Evolutionary conservation across 2,797 vertebrate species (phyloP), one percentile per base, ranked within the genome.

Genomic region (Acanthurus lineatus): DNA sequence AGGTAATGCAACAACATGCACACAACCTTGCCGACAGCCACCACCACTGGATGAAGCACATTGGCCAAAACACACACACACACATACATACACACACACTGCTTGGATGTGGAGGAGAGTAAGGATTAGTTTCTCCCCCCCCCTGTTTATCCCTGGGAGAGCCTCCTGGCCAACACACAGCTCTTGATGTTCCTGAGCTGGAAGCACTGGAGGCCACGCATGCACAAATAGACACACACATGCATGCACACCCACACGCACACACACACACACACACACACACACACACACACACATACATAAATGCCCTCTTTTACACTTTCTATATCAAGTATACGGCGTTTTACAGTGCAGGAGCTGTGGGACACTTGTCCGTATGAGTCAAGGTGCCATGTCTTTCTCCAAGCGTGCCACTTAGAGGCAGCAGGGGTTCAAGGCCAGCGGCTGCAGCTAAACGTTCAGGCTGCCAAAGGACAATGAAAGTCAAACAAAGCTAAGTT

Each of bases 121-220:
- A 52, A 83, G 91, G 89, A 94, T 92, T 92, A 90, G 77, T 82
- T 89, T 91, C 86, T 88, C 77, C 61, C 77, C 84, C 84, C 25
- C 25, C 25, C 25, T 78, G 85, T 89, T 91, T 89, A 91, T 93
- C 90, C 91, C 90, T 87, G 68, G 79, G 89, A 92, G 82, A 91
- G 77, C 80, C 89, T 90, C 81, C 83, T 85, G 86, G 88, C 90
- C 86, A 91, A 86, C 86, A 91, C 82, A 83, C 79, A 87, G 86
- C 87, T 90, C 88, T 91, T 92, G 85, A 90, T 93, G 86, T 91
- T 92, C 84, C 83, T 86, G 85, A 89, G 86, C 87, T 86, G 70
- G 84, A 87, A 86, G 79, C 76, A 67, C 67, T 83, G 68, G 60
- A 89, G 53, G 67, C 85, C 76, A 64, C 52, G 74, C 80, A 44